Base-by-base conservation (phyloP, 2,797 vertebrate genomes). In the Gambusia yucatana region DNA sequence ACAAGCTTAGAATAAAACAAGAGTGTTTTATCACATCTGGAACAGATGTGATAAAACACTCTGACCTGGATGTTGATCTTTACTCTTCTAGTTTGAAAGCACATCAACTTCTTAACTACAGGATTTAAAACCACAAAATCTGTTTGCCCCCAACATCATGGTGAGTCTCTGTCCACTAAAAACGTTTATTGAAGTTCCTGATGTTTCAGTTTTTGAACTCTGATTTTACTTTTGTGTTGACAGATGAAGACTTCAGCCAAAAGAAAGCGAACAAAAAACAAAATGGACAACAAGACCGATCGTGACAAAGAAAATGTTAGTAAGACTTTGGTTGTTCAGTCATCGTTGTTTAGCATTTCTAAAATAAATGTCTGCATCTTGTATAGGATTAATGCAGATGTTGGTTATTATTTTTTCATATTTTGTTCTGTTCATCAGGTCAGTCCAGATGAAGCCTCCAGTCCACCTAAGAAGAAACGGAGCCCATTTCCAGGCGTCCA, bases 391-490 rank as follows among this genome's bases (percentile, higher is more conserved):
- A 67, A 41, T 69, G 33, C 30, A 67, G n/a, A n/a, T 3, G 8
- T 39, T 67, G 0, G 22, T 67, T 9, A 1, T 39, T 9, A 3
- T 17, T 5, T 2, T 36, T 17, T 6, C 0, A 17, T 17, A 36
- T 67, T 10, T 69, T 39, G 9, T 69, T 69, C 4, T 43, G 22
- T 25, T 69, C 4, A 69, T 41, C 22, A 69, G 65, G 0, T 69
- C 2, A 0, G 1, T 7, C 65, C 22, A 69, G 13, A n/a, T n/a
- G 39, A 13, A 0, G 0, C 2, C 10, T 11, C 1, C 65, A 43
- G 39, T 41, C 39, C 65, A 43, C 39, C 41, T 22, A n/a, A 8
- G 39, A 69, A 69, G n/a, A 43, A 14, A 14, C 0, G 7, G 11
- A 69, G 5, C 1, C 0, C 0, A 25, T 20, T 2, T 41, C 8